These are phyloP conservation scores for Drosophila punjabiensis DNA, from an alignment of 1,140 invertebrate genomes.

Conservation along the genomic window DNA sequence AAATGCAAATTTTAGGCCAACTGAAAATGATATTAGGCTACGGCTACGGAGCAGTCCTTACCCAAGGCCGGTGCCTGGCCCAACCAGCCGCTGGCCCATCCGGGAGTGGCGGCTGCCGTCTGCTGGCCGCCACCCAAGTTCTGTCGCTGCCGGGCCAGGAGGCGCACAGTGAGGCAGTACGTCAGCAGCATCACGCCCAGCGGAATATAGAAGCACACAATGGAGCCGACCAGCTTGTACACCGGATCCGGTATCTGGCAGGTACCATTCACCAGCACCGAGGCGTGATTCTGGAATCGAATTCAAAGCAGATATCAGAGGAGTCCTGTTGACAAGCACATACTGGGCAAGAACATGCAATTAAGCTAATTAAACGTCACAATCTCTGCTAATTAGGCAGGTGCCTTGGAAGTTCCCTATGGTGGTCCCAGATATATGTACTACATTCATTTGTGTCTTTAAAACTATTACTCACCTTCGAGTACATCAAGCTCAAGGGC, in stretches of 20 bases:
- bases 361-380: slow-evolving; percentile 16
- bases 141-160: slow-evolving; percentile 92
- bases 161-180: slow-evolving; percentile 94
- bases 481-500: slow-evolving; percentile 95
- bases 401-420: too few species aligned
- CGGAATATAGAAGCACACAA: slow-evolving; percentile 98
- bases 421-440: background rate
- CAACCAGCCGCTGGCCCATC: slow-evolving; percentile 88
- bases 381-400: background rate
- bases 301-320: slow-evolving; percentile 29
- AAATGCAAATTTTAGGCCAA: slow-evolving; percentile 53
- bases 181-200: slow-evolving; percentile 97
- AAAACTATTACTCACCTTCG: slow-evolving; percentile 87
- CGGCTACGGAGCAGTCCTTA: slow-evolving; percentile 75
- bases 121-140: slow-evolving; percentile 87
- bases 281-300: slow-evolving; percentile 90
- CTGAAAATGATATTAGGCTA: slow-evolving; percentile 64
- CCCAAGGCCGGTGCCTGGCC: slow-evolving; percentile 87
- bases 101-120: slow-evolving; percentile 75
- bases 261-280: slow-evolving; percentile 91
- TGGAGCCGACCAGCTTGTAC: slow-evolving; percentile 96
- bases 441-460: background rate
- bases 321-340: background rate
- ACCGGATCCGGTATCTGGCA: slow-evolving; percentile 95
- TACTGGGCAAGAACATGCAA: background rate